Base-by-base conservation (phyloP, 2,797 vertebrate species). In the Oreortyx pictus region DNA sequence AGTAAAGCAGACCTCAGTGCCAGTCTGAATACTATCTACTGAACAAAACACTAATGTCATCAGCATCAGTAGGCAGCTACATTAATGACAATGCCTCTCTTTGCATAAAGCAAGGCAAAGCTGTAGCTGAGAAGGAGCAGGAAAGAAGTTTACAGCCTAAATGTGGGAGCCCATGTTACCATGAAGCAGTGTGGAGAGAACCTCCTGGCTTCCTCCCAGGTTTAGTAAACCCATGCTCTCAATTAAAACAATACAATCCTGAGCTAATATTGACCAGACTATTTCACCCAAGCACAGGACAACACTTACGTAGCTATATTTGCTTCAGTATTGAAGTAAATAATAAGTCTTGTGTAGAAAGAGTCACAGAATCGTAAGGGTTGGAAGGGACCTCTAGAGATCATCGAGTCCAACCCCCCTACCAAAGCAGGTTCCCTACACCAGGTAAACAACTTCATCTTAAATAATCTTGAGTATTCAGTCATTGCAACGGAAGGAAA, bases 41-140 rank as follows among this genome's bases (percentile, higher is more conserved):
- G 61, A 82, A 81, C 47, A 93, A 95, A 92, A 61, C 66, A 67
- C 35, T 47, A 46, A 56, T 65, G 41, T 72, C 89, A 89, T 61
- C 19, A 7, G 49, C 85, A 82, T 93, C 82, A 86, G 5, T 4
- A 80, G 61, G 66, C 77, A 88, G 68, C 44, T 91, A 18, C 41
- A 54, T 47, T 37, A 68, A 64, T n/a, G 70, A 15, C 37, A 33
- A 33, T 5, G 7, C 13, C 35, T 89, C 49, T 46, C 41, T 60
- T 81, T 27, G 11, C 46, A 74, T 56, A 57, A 86, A 47, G 35
- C 67, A 79, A 15, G 31, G 56, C 18, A 64, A 83, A 91, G 33
- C 6, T 78, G 73, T 41, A 83, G 31, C 72, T 64, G 73, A 57
- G 16, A 12, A 73, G 46, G 23, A 19, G 10, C 24, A 33, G 52